Base-by-base conservation (phyloP, 1,140 invertebrate species). In the Drosophila kohkoa region DNA sequence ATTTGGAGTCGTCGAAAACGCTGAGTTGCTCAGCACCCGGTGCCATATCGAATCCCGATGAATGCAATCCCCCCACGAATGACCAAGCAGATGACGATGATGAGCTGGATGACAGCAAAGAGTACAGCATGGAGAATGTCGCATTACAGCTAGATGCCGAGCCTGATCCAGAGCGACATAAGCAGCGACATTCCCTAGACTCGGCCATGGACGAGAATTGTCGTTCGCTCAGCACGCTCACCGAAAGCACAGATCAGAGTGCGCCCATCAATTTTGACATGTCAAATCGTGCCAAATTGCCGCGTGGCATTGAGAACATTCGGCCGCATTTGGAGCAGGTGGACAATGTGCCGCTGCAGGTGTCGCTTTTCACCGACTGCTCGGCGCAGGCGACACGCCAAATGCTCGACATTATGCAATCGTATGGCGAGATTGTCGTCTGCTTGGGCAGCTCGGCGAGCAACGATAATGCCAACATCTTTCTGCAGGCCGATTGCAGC, bases 331-430 rank as follows among this genome's bases (percentile, higher is more conserved):
- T 99, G 64, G 96, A 98, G 92, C 94, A 97, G 78, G 97, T 99
- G 76, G 99, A 99, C 92, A 99, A 99, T 94, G 98, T 99, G 38
- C 99, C 99, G 1, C 93, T 99, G 8, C 94, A 99, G 46, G 98
- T 99, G 1, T 99, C 98, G 0, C 94, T 99, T 1, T 99, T 99
- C 90, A 99, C 98, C 1, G 99, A 99, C 93, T 99, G 98, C 93
- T 98, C 96, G 5, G 95, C 98, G 7, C 93, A 95, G 85, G 97
- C 96, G 0, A 98, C 97, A 0, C 93, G 95, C 13, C 96, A 97
- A 92, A 99, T 99, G 98, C 94, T 99, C 69, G 95, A 96, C 67
- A 99, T 99, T 55, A 98, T 99, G 98, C 98, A 99, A 93, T 98
- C 99, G 74, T 98, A 98, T 92, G 97, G 97, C 3, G 97, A 99